These are phyloP conservation scores for Conops quadrifasciatus DNA, from an alignment of 2,888 invertebrate species.

Conservation along the genomic window DNA sequence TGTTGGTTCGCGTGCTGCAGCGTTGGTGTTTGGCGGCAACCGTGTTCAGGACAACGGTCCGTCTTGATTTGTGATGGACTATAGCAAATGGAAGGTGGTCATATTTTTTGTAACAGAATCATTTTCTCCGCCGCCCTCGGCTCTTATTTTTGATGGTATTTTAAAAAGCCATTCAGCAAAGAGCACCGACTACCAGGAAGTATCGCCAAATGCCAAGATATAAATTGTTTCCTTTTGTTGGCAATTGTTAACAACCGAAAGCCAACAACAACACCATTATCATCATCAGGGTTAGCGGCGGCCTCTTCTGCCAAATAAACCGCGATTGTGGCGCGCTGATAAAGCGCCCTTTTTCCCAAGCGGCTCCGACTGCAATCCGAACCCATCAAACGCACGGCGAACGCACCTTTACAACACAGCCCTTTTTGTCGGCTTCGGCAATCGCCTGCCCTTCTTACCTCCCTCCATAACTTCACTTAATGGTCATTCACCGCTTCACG, in stretches of 20 bases:
- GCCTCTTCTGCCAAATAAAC: conserved; percentile 27
- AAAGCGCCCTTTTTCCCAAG: background rate
- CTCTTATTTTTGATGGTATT: conserved; percentile 54
- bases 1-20: too few species aligned
- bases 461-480: too few species aligned
- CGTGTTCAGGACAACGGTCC: too few species aligned
- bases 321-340: conserved; percentile 23
- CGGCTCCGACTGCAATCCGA: background rate
- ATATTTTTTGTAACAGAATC: background rate
- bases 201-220: conserved; percentile 56
- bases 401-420: too few species aligned
- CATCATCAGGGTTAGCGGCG: conserved; percentile 30
- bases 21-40: too few species aligned
- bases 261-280: conserved; percentile 23
- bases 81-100: too few species aligned
- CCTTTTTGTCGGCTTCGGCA: too few species aligned
- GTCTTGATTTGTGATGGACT: too few species aligned
- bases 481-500: too few species aligned
- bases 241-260: conserved; percentile 12
- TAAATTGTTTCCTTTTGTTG: conserved; percentile 51
- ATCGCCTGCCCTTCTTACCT: too few species aligned
- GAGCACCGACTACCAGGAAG: conserved; percentile 51
- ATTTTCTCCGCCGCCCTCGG: conserved; percentile 2
- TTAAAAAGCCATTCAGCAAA: conserved; percentile 48
- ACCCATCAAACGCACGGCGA: too few species aligned